phyloP scores from a whole-genome alignment of 2,113 vertebrate genomes.

The Setophaga coronata region DNA sequence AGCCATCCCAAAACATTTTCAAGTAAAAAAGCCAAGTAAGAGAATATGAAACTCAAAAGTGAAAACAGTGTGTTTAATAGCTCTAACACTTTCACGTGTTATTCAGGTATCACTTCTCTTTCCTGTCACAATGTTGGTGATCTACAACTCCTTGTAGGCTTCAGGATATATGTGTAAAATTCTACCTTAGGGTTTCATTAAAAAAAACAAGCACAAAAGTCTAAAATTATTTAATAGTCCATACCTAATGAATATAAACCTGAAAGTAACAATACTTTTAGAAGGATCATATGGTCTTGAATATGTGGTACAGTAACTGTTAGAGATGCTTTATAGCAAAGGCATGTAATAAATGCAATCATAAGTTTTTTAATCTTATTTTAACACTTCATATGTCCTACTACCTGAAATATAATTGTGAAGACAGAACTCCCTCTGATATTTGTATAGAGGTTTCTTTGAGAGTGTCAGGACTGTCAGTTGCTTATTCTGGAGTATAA shows the following conservation, averaged over 20 bases:
- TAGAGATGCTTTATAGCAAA: background rate
- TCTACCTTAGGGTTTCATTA: background rate
- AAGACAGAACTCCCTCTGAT: background rate
- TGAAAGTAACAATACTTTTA: background rate
- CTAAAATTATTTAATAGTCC: background rate
- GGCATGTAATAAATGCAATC: background rate
- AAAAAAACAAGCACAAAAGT: background rate
- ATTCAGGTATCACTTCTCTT: background rate
- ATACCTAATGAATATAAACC: background rate
- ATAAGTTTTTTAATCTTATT: background rate
- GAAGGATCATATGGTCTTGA: background rate
- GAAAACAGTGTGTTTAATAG: background rate
- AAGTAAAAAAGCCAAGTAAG: background rate
- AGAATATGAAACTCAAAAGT: background rate
- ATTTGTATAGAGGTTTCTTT: background rate
- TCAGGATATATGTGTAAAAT: background rate
- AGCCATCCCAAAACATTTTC: background rate
- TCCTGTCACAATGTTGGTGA: background rate
- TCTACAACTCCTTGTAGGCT: rapidly evolving
- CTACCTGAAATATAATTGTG: background rate
- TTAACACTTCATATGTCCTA: background rate
- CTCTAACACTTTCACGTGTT: background rate
- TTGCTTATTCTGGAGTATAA: background rate
- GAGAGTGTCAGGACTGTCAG: background rate
- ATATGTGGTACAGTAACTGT: background rate